phyloP scores from a whole-genome alignment of 1,140 invertebrate species.

The Euura saliciscinereae region DNA sequence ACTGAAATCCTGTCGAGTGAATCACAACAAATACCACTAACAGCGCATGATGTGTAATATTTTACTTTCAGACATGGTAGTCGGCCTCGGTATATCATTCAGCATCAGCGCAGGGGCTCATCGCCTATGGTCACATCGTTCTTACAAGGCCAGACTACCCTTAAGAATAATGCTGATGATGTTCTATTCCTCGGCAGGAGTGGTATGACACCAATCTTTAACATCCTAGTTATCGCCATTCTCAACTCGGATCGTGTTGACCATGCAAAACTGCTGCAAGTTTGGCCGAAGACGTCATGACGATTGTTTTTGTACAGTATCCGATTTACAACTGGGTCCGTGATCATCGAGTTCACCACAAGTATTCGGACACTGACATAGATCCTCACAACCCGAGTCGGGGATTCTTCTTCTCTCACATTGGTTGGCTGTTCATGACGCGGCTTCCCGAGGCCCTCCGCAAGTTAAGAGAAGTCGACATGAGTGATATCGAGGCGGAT shows the following conservation, averaged over 20 bases:
- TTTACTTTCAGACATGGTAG: no score
- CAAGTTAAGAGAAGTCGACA: constrained; percentile 65
- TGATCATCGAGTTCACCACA: constrained; percentile 74
- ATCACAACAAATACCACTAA: no score
- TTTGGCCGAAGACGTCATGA: no score
- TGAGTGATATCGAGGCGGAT: constrained; percentile 67
- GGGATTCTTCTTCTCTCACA: no score
- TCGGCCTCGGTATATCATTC: no score
- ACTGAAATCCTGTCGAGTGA: no score
- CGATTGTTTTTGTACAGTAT: constrained; percentile 27
- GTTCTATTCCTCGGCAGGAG: neutral
- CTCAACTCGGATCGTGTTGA: no score
- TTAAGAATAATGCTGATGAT: constrained; percentile 35
- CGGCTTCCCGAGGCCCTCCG: constrained; percentile 68
- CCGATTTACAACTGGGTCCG: constrained; percentile 49
- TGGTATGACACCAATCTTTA: neutral
- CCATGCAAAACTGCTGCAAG: no score
- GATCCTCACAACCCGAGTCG: constrained; percentile 69
- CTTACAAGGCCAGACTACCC: constrained; percentile 69
- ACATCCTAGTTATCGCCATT: no score
- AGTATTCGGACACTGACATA: constrained; percentile 71
- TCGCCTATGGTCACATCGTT: constrained; percentile 70
- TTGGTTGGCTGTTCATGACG: constrained; percentile 59
- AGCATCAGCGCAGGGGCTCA: constrained; percentile 64
- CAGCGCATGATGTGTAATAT: no score